These are phyloP conservation scores for Etia nguti DNA, from an alignment of 2,113 vertebrate genomes.

Conservation along the genomic window DNA sequence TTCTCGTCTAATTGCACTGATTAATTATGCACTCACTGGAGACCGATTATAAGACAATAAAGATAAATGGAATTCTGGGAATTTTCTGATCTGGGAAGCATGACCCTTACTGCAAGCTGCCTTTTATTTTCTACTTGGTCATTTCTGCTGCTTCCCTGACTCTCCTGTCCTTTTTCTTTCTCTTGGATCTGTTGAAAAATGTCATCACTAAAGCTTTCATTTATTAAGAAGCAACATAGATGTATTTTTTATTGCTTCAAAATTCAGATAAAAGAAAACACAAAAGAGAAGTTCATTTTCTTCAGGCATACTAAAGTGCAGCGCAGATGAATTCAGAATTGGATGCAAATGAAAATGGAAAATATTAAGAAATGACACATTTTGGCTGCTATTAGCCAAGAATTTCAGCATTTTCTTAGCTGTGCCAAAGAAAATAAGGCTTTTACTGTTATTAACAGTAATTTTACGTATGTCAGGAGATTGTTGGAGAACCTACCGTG, in stretches of 20 bases:
- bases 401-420: conserved; percentile 13
- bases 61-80: background rate
- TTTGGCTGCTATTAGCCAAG: conserved; percentile 23
- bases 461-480: conserved; percentile 36
- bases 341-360: conserved; percentile 61
- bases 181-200: background rate
- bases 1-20: background rate
- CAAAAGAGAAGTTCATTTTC: conserved; percentile 22
- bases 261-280: conserved; percentile 38
- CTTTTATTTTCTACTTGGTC: background rate
- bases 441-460: conserved; percentile 50
- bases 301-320: conserved; percentile 31
- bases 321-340: conserved; percentile 46
- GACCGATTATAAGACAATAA: background rate
- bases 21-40: background rate
- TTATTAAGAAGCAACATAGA: background rate
- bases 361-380: conserved; percentile 43
- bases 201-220: background rate
- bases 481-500: conserved; percentile 23
- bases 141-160: background rate
- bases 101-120: background rate
- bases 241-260: conserved; percentile 17
- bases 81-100: background rate
- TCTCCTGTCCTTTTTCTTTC: background rate
- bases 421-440: conserved; percentile 35